Base-by-base conservation (phyloP, 1,140 invertebrate genomes). In the Leucophenga varia region DNA sequence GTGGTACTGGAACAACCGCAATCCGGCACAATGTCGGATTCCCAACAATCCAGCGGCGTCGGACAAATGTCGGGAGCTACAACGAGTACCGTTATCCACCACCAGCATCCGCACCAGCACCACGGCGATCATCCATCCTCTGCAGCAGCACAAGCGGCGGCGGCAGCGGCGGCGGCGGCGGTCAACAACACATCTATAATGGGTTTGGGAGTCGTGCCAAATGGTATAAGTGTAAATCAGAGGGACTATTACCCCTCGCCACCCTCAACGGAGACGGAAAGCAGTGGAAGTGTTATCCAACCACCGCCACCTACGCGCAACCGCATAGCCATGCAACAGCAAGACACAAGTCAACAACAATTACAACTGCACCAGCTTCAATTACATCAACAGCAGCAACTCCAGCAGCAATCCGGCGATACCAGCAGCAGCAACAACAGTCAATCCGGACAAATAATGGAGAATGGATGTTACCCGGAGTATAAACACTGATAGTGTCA, bases 401-500 rank as follows among this genome's bases (percentile, higher is more conserved):
- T 43, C 31, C 60, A 59, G 50, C 67, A 71, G 47, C 63, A 71
- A 64, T 58, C 55, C 52, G 49, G 54, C 64, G 61, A 64, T 64
- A 72, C 68, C 68, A 72, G 68, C 68, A 71, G 68, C 68, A 72
- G 69, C 69, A 72, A 72, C 69, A 72, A 72, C 69, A 72, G 69
- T 64, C 72, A 72, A 58, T 64, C 69, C 57, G 73, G 61, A 59
- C 72, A 70, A 72, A 68, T 74, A 65, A 72, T 69, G 70, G 73
- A 75, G 70, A 75, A 71, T 73, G 73, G 72, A 49, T 74, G 73
- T 35, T 75, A 75, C 70, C 73, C 73, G 56, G 73, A 75, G 72
- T 75, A 75, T 75, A 81, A 81, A 72, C 80, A 81, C 79, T 81
- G 80, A 81, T 80, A 79, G 54, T 64, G 52, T 44, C 22, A 52